These are phyloP conservation scores for Chloroceryle inda DNA, from an alignment of 2,797 vertebrate genomes.

Conservation along the genomic window DNA sequence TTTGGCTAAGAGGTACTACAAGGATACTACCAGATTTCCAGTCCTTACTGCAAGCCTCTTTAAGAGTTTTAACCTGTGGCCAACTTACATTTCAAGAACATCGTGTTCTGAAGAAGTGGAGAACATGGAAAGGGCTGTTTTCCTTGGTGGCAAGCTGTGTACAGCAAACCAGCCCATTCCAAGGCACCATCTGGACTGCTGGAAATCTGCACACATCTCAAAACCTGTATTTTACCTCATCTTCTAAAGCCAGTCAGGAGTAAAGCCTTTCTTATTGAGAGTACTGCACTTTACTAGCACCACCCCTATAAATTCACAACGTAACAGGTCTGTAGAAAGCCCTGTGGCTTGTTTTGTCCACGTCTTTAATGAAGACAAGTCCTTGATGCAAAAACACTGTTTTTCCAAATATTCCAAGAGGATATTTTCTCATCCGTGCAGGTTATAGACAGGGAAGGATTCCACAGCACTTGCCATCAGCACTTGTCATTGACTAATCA, in stretches of 20 bases:
- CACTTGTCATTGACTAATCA: neutral
- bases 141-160: neutral
- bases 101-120: neutral
- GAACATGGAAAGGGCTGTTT: neutral
- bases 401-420: conserved; percentile 6
- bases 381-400: neutral
- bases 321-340: neutral
- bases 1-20: neutral
- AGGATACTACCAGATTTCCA: neutral
- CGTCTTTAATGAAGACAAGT: conserved; percentile 15
- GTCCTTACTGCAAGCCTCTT: neutral
- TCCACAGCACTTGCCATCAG: neutral
- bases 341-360: neutral
- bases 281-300: neutral
- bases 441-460: neutral
- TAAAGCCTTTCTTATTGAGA: neutral
- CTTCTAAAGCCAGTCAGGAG: neutral
- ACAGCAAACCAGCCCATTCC: neutral
- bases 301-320: neutral
- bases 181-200: neutral
- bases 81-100: neutral
- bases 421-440: neutral
- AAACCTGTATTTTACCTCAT: neutral
- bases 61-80: neutral
- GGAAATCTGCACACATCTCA: neutral